Percentiles rank a stretch among this genome's conserved stretches.
These are phyloP conservation scores for Chionis minor DNA, from an alignment of 2,113 vertebrate species.

Conservation along the genomic window DNA sequence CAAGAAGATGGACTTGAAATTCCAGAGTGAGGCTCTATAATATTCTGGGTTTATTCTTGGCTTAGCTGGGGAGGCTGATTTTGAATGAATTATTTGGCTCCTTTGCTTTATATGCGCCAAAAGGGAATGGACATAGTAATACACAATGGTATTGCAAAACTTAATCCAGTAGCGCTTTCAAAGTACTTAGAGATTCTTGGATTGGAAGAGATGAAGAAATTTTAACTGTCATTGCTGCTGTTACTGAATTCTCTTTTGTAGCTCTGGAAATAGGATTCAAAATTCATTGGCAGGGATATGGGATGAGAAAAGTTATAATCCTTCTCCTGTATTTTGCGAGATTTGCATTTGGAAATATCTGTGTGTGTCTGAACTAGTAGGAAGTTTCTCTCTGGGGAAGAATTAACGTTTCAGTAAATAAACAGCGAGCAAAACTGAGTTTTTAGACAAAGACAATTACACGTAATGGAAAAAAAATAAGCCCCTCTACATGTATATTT, in stretches of 20 bases:
- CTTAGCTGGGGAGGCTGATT: not conserved
- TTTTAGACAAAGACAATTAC: constrained; percentile 3
- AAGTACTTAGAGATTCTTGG: not conserved
- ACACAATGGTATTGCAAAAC: not conserved
- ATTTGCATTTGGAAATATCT: not conserved
- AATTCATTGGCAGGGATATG: not conserved
- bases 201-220: not conserved
- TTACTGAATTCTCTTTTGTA: not conserved
- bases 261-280: not conserved
- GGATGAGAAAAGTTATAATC: not conserved
- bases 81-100: not conserved
- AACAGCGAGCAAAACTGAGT: not conserved
- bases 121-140: not conserved
- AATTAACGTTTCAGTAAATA: not conserved
- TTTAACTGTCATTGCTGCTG: not conserved
- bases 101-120: not conserved
- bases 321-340: not conserved
- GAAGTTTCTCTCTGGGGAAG: not conserved
- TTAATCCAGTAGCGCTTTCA: not conserved
- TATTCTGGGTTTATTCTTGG: not conserved
- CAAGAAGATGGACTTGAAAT: not conserved
- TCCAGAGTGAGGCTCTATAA: not conserved
- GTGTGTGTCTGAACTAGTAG: not conserved
- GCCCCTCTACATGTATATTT: not conserved
- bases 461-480: not conserved